Percentiles rank a stretch among this genome's conserved stretches.
phyloP scores from a whole-genome alignment of 2,797 vertebrate genomes.

The Cyclura pinguis region DNA sequence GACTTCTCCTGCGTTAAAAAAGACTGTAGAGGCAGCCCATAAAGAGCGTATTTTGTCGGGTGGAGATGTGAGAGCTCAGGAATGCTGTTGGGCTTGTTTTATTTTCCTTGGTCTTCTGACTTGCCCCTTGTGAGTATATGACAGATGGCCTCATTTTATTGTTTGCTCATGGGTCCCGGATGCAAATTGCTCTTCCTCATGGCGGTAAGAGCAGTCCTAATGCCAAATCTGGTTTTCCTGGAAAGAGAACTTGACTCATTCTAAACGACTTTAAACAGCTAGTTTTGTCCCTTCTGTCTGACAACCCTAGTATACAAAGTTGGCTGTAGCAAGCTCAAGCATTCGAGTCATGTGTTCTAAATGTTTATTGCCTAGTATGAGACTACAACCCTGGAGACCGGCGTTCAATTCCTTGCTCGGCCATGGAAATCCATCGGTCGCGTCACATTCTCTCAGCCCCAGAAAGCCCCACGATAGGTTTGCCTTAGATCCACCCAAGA shows the following conservation, averaged over 20 bases:
- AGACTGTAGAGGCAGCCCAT: constrained; percentile 23
- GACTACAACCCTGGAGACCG: no score
- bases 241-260: not conserved
- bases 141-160: not conserved
- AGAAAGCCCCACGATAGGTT: no score
- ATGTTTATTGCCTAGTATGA: no score
- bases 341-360: no score
- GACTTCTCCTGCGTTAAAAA: not conserved
- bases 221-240: not conserved
- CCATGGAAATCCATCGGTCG: no score
- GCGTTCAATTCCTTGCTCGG: no score
- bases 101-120: constrained; percentile 58
- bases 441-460: no score
- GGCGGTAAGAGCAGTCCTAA: not conserved
- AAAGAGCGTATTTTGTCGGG: not conserved
- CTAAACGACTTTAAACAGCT: not conserved
- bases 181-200: not conserved
- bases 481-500: no score
- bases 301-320: not conserved
- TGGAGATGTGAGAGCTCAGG: constrained; percentile 46
- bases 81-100: constrained; percentile 52
- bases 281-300: not conserved
- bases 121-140: constrained; percentile 53
- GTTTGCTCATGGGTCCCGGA: not conserved
- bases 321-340: no score